phyloP scores from a whole-genome alignment of 2,797 vertebrate genomes.

The Spinibarbus caldwelli region DNA sequence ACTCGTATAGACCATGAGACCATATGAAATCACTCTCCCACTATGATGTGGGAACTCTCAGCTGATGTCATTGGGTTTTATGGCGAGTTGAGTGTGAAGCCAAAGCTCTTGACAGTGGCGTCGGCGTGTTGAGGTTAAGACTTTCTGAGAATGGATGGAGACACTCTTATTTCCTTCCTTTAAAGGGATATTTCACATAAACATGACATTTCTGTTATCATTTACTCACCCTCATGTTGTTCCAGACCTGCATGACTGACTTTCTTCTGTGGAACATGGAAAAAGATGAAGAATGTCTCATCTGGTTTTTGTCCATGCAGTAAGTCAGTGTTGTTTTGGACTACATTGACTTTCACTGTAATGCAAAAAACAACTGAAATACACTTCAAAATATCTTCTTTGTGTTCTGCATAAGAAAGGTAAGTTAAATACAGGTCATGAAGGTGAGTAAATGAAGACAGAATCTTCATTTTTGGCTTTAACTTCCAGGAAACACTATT shows the following conservation, averaged over 20 bases:
- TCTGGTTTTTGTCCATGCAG: neutral
- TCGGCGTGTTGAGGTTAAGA: slow-evolving; percentile 13
- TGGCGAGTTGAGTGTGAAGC: slow-evolving; percentile 46
- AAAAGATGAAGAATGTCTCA: neutral
- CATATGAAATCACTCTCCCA: slow-evolving; percentile 55
- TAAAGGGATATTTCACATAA: neutral
- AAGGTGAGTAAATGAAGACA: neutral
- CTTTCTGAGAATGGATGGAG: slow-evolving; percentile 22
- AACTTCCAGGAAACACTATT: slow-evolving; percentile 26
- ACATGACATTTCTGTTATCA: neutral
- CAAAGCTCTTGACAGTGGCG: slow-evolving; percentile 27
- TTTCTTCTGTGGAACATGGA: neutral
- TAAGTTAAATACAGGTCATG: neutral
- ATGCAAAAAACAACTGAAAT: neutral
- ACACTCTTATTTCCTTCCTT: slow-evolving; percentile 10
- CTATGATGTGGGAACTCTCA: slow-evolving; percentile 53
- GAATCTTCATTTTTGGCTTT: neutral
- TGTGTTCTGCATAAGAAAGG: neutral
- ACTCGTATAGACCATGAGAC: slow-evolving; percentile 22
- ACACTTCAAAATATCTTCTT: neutral
- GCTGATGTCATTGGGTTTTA: slow-evolving; percentile 58
- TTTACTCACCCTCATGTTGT: neutral
- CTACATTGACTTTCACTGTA: neutral
- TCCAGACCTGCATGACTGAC: neutral
- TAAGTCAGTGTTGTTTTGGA: neutral